phyloP scores from a whole-genome alignment of 2,888 invertebrate genomes.

The Imbricaverruca yamaguchii region DNA sequence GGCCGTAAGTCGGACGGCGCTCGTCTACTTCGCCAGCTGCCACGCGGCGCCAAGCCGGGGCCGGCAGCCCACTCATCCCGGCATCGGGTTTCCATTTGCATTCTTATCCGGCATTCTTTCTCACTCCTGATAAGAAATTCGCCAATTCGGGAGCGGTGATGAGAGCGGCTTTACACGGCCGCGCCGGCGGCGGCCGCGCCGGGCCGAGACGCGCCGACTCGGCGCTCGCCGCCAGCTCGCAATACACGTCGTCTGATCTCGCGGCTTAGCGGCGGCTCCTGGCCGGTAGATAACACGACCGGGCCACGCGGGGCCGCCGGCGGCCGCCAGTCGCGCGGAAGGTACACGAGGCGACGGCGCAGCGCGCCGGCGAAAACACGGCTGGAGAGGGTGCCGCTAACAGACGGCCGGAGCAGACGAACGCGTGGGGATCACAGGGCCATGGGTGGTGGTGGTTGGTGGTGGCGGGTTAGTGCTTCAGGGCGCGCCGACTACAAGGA shows the following conservation, averaged over 20 bases:
- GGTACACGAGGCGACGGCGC: too few relatives aligned
- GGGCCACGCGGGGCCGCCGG: not conserved
- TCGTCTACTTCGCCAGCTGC: too few relatives aligned
- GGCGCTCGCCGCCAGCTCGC: not conserved
- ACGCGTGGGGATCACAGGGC: too few relatives aligned
- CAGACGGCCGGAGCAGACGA: too few relatives aligned
- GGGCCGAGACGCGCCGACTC: not conserved
- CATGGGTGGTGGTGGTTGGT: too few relatives aligned
- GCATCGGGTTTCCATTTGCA: slow-evolving; percentile 17
- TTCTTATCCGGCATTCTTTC: slow-evolving; percentile 17
- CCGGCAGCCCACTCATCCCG: not conserved
- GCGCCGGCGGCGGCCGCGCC: not conserved
- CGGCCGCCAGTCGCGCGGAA: too few relatives aligned
- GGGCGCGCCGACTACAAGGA: too few relatives aligned
- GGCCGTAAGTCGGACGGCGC: too few relatives aligned
- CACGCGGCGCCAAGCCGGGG: not conserved
- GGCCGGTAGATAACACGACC: not conserved
- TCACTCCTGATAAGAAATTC: slow-evolving; percentile 18
- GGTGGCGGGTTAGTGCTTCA: too few relatives aligned
- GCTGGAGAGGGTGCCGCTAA: too few relatives aligned
- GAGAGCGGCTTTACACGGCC: not conserved
- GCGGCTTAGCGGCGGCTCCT: not conserved
- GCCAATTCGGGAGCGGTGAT: slow-evolving; percentile 1
- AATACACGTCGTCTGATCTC: not conserved
- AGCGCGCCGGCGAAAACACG: too few relatives aligned